Evolutionary conservation across 2,888 invertebrate genomes (phyloP), one percentile per base, ranked within the genome.

Genomic region (Himalopsyche japonica): DNA sequence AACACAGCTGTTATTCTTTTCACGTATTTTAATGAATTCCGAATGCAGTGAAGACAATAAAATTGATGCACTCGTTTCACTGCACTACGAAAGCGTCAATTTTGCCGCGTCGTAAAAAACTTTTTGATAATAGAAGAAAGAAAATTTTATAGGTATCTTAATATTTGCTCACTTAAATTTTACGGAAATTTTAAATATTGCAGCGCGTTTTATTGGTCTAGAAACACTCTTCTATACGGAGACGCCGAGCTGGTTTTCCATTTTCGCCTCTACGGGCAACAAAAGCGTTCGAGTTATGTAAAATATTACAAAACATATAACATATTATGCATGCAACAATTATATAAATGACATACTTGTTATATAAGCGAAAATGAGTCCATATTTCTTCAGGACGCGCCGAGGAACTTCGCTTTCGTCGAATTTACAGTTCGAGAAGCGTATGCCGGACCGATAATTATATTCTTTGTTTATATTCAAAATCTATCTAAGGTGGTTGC

Each of bases 131-230:
- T 10, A 30, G 70, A 27, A 6, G 70, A 70, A 20, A 30, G 70
- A 70, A 27, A 70, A 24, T 24, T 57, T 70, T 12, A 30, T 30
- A 15, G n/a, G n/a, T n/a, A n/a, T n/a, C n/a, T n/a, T 70, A 15
- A 30, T 57, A 37, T 43, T 57, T n/a, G 30, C 82, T 57, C 1
- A 85, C 79, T 64, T 15, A 83, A 43, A 4, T 85, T 81, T 81
- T 79, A 81, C 10, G 85, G 78, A 27, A 85, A 85, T 20, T 57
- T 81, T 78, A 81, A 85, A 49, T 81, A 85, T 18, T 64, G 64
- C 32, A 82, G 81, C 6, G 81, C 30, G 49, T 81, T 57, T 20
- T 12, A 24, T 37, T 80, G 83, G 32, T 34, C 43, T 43, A n/a
- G 81, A 64, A 6, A 32, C 48, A n/a, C 43, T 82, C 1, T 24